Conservation (phyloP, 2,797 vertebrate genomes). For the Paramormyrops hopkinsi region DNA sequence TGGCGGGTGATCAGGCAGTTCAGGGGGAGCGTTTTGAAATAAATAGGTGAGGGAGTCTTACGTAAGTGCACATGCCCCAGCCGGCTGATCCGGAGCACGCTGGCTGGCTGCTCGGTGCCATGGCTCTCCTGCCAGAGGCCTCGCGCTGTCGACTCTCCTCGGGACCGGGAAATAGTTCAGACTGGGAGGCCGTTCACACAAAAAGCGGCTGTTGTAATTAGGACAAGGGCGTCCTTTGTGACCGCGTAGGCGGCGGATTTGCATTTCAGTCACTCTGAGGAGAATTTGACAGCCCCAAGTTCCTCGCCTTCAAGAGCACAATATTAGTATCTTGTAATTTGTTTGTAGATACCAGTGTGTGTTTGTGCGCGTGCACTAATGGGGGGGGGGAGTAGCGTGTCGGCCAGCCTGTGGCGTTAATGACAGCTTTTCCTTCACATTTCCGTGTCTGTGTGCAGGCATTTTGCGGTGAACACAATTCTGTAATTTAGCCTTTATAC, state of each 20-base stretch:
- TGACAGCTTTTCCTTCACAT: neutral
- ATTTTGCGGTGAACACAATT: constrained; percentile 5
- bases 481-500: neutral
- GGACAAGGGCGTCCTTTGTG: neutral
- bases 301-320: neutral
- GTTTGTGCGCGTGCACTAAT: neutral
- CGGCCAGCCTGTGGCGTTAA: neutral
- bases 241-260: neutral
- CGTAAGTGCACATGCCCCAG: neutral
- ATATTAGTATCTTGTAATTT: neutral
- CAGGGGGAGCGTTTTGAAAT: neutral
- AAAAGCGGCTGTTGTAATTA: neutral
- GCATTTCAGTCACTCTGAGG: neutral
- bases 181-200: neutral
- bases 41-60: neutral
- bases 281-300: neutral
- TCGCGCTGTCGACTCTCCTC: neutral
- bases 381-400: neutral
- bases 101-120: neutral
- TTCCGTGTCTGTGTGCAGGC: neutral
- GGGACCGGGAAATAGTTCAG: neutral
- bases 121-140: neutral
- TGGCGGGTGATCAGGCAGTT: neutral
- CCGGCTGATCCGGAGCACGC: neutral
- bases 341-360: neutral